A percentile compares a stretch with the other conserved stretches of the same genome.
Evolutionary conservation across 2,113 vertebrate genomes (phyloP).

Genomic region (Brienomyrus longianalis): DNA sequence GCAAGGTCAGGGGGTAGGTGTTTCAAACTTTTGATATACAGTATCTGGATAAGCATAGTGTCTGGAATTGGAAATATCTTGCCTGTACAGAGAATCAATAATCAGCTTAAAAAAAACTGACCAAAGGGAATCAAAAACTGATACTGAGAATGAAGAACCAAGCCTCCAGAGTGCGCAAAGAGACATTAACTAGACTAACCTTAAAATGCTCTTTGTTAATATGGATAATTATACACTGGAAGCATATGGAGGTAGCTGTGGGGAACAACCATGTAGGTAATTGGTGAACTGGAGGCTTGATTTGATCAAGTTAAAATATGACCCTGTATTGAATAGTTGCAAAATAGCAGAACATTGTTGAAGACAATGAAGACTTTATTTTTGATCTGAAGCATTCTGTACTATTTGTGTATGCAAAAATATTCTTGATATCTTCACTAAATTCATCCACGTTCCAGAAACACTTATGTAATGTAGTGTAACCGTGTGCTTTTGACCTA

Average conservation of each 20-base stretch:
- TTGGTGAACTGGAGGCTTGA: neutral
- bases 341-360: neutral
- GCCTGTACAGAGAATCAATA: neutral
- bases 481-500: neutral
- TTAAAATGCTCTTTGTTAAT: neutral
- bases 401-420: neutral
- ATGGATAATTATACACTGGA: neutral
- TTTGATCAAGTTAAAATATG: neutral
- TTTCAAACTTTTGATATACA: neutral
- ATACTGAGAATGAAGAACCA: neutral
- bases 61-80: neutral
- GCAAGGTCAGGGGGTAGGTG: neutral
- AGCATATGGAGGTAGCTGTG: neutral
- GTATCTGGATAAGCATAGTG: neutral
- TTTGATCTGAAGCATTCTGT: neutral
- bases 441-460: neutral
- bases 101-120: neutral
- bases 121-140: neutral
- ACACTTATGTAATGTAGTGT: neutral
- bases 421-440: neutral
- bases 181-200: neutral
- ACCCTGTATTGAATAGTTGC: neutral
- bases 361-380: neutral
- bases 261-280: neutral
- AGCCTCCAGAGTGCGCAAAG: neutral